Conservation (phyloP, 2,797 vertebrate genomes). For the Syngnathus rostellatus region DNA sequence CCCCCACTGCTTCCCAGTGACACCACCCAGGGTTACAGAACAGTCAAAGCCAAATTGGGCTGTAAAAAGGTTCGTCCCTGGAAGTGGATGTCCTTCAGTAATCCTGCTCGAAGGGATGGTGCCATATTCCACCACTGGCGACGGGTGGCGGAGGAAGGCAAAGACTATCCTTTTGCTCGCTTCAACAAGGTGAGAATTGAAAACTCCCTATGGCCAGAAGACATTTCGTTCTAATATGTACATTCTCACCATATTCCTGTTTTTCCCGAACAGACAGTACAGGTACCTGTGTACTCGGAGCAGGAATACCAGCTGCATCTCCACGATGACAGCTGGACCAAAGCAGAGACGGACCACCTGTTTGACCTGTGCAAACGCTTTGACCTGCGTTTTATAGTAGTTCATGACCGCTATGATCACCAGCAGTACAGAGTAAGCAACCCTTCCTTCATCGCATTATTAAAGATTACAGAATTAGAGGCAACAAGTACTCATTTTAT, state of each 20-base stretch:
- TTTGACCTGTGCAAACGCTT: constrained; percentile 97
- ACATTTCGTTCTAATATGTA: background rate
- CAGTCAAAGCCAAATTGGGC: constrained; percentile 94
- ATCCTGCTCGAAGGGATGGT: constrained; percentile 93
- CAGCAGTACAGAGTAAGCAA: constrained; percentile 91
- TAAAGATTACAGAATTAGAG: background rate
- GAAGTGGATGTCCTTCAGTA: constrained; percentile 99
- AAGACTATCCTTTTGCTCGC: constrained; percentile 95
- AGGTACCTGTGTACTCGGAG: constrained; percentile 95
- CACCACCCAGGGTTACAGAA: constrained; percentile 95
- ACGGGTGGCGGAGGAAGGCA: constrained; percentile 91
- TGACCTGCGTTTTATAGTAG: constrained; percentile 89
- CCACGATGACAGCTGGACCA: constrained; percentile 96
- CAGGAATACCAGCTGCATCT: constrained; percentile 98
- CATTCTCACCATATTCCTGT: background rate
- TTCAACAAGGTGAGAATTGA: constrained; percentile 84
- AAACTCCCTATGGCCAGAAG: background rate
- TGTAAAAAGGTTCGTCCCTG: constrained; percentile 97
- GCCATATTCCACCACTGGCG: constrained; percentile 99
- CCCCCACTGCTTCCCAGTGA: constrained; percentile 93
- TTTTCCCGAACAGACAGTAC: constrained; percentile 74
- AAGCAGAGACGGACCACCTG: constrained; percentile 95
- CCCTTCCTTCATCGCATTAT: background rate
- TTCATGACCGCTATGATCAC: constrained; percentile 96
- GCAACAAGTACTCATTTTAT: background rate